Base-by-base conservation (phyloP, 2,797 vertebrate genomes). In the Chromobotia macracanthus region DNA sequence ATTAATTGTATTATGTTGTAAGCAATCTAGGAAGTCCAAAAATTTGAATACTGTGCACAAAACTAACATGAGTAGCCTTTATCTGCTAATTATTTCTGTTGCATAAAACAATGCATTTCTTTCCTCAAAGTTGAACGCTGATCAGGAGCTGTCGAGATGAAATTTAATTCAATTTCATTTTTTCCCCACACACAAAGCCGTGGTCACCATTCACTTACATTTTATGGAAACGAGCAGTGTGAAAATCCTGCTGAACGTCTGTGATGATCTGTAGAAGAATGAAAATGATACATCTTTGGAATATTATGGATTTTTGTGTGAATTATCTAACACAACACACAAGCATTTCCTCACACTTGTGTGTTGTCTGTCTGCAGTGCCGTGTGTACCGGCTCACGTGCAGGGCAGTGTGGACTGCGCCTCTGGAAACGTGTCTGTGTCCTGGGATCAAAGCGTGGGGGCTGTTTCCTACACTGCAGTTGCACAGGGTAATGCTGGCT, bases 401-500 rank as follows among this genome's bases (percentile, higher is more conserved):
- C 5, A 6, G 51, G 23, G 25, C 67, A 60, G 31, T 41, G 72
- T 72, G 41, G 79, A 81, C 72, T 85, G 84, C 51, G 71, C 64
- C 0, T 75, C 50, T 21, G 72, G 72, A 55, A 38, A 35, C 7
- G 70, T 80, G 8, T 50, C 51, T 13, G 5, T 83, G 31, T 55
- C 56, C 66, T 83, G 84, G 82, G 51, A 53, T 9, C 51, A 1
- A 51, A 82, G 72, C 21, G 1, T 19, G 2, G 72, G 75, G 10
- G 75, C 79, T 7, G 41, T 61, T 53, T 79, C 61, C 11, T 85
- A 83, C 63, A 31, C 64, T 2, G 84, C 67, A 4, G 51, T 67
- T n/a, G 79, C 80, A 28, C 70, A 72, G 68, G 60, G 68, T 46
- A 78, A 28, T 12, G 75, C 65, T 4, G 80, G 84, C 19, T 74